Conservation (phyloP, 2,113 vertebrate genomes). For the Hystrix brachyura region DNA sequence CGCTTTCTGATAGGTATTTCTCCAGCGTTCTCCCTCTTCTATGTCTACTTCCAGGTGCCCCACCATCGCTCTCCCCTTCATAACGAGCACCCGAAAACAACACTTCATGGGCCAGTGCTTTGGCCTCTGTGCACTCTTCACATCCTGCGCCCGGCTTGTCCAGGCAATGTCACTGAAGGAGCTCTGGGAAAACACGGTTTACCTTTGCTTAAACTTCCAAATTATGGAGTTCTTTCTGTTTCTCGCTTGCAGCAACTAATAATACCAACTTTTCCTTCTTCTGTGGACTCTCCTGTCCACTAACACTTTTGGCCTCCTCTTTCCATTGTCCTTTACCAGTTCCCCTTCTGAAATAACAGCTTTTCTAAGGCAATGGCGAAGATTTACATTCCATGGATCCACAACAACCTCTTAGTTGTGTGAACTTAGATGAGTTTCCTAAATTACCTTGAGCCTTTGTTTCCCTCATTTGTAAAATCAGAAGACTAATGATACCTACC, state of each 20-base stretch:
- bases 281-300: not conserved
- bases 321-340: not conserved
- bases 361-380: not conserved
- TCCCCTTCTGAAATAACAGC: not conserved
- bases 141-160: not conserved
- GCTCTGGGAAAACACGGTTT: not conserved
- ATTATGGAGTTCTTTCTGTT: not conserved
- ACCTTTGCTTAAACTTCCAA: not conserved
- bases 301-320: not conserved
- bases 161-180: not conserved
- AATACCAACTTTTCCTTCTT: not conserved
- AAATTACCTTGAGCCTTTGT: not conserved
- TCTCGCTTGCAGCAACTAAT: not conserved
- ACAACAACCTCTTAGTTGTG: not conserved
- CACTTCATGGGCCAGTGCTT: not conserved
- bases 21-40: not conserved
- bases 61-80: not conserved
- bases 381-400: not conserved
- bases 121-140: not conserved
- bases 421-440: not conserved
- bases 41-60: not conserved
- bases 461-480: not conserved
- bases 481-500: not conserved
- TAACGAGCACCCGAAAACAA: not conserved
- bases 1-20: not conserved